Percentiles rank a stretch among this genome's conserved stretches.
Conservation (phyloP, 1,140 invertebrate species). For the Ostrea edulis region DNA sequence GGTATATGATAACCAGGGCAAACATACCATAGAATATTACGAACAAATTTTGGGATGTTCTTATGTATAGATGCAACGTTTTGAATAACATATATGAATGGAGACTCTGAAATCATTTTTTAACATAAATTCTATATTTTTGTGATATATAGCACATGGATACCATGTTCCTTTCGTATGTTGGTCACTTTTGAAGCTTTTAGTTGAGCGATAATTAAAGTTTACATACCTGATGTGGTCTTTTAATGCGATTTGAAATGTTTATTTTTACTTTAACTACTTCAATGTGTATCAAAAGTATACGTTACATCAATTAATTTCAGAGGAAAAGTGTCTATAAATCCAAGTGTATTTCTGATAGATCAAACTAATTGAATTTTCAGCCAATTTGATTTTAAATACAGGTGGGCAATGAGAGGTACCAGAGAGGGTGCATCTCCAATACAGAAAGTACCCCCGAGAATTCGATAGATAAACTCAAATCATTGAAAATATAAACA, state of each 20-base stretch:
- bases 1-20: not conserved
- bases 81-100: not conserved
- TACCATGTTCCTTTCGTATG: not conserved
- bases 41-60: not conserved
- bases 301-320: conserved; percentile 33
- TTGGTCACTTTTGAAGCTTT: conserved; percentile 15
- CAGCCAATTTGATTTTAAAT: conserved; percentile 12
- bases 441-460: not conserved
- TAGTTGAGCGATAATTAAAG: not conserved
- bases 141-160: not conserved
- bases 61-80: not conserved
- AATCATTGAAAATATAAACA: not conserved
- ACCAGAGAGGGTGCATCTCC: not conserved
- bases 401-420: not conserved
- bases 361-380: conserved; percentile 34
- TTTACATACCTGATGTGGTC: not conserved
- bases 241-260: conserved; percentile 28
- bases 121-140: not conserved
- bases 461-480: not conserved
- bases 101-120: not conserved
- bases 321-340: not conserved
- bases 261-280: conserved; percentile 31
- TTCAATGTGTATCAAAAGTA: conserved; percentile 33
- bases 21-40: not conserved
- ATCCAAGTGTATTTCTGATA: conserved; percentile 31